Conservation (phyloP, 2,797 vertebrate species). For the Phataginus tetradactyla region DNA sequence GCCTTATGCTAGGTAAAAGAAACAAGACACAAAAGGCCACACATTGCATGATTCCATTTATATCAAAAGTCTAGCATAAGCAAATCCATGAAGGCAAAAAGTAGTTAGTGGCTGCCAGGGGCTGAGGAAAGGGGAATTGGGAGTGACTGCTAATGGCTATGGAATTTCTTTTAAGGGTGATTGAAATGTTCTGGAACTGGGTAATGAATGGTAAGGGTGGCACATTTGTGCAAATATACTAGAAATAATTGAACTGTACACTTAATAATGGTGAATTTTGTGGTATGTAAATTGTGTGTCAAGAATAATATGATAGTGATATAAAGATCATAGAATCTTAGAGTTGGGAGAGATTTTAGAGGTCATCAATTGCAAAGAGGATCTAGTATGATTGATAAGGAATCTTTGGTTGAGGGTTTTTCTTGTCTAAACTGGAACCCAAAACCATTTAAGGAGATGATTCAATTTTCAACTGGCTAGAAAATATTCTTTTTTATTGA, state of each 20-base stretch:
- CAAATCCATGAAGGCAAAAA: background rate
- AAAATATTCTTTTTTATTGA: background rate
- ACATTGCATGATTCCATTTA: background rate
- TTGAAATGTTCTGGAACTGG: slow-evolving; percentile 11
- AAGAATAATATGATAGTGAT: background rate
- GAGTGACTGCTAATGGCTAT: background rate
- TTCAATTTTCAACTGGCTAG: background rate
- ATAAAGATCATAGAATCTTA: background rate
- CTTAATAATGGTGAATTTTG: background rate
- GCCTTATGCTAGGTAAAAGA: background rate
- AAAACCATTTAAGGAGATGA: background rate
- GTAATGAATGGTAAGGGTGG: background rate
- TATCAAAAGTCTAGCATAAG: background rate
- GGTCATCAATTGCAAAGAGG: background rate
- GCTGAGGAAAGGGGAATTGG: background rate
- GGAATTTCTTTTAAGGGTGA: background rate
- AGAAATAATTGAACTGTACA: background rate
- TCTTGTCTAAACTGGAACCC: background rate
- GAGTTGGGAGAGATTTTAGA: background rate
- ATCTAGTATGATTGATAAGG: background rate
- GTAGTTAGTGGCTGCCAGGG: background rate
- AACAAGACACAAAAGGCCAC: background rate
- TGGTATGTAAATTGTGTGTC: background rate
- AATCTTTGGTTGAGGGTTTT: background rate
- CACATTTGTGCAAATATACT: background rate